phyloP scores from a whole-genome alignment of 1,140 invertebrate genomes.

The Coenobita brevimanus region DNA sequence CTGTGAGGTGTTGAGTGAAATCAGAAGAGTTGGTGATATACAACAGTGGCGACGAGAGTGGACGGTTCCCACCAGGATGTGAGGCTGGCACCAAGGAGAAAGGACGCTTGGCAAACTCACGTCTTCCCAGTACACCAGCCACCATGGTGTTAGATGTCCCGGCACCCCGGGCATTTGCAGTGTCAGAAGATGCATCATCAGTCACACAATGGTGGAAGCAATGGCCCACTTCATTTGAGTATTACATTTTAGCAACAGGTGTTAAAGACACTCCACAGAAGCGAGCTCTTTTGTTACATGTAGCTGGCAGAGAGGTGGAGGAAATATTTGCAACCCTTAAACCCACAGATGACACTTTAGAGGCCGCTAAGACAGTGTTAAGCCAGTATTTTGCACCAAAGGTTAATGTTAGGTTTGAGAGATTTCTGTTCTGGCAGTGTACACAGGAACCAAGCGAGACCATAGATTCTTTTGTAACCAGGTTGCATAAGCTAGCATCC shows the following conservation, averaged over 20 bases:
- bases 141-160: background rate
- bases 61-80: background rate
- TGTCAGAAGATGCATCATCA: background rate
- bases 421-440: too few species aligned
- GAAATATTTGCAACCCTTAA: background rate
- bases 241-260: background rate
- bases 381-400: background rate
- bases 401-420: too few species aligned
- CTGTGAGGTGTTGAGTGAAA: too few species aligned
- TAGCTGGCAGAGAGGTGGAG: background rate
- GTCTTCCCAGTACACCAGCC: background rate
- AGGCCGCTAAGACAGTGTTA: background rate
- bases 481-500: conserved; percentile 4
- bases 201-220: conserved; percentile 7
- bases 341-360: background rate
- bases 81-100: background rate
- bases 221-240: background rate
- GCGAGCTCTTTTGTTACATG: background rate
- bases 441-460: too few species aligned
- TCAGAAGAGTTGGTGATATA: background rate
- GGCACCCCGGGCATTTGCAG: background rate
- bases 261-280: background rate
- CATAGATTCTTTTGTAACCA: background rate
- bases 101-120: background rate
- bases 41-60: background rate